These are phyloP conservation scores for Coracias cyanogaster DNA, from an alignment of 2,797 vertebrate species.

Conservation along the genomic window DNA sequence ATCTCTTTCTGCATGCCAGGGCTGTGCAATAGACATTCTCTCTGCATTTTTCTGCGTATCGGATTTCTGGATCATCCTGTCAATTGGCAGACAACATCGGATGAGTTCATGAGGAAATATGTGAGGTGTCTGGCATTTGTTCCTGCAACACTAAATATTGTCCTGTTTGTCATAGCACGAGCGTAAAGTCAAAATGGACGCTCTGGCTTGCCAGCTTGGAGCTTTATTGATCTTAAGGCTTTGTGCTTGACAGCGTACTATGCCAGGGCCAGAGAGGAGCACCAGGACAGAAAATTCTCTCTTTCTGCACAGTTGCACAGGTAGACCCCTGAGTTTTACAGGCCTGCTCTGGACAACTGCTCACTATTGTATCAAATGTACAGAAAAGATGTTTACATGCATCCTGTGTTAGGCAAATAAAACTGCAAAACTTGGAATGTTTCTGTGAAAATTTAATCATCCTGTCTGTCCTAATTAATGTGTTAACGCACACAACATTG, in stretches of 20 bases:
- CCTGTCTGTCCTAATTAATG: background rate
- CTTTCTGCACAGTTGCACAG: background rate
- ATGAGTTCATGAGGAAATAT: background rate
- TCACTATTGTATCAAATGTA: background rate
- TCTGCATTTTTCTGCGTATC: background rate
- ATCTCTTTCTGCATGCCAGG: accelerated
- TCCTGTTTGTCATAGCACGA: background rate
- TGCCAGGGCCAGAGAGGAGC: background rate
- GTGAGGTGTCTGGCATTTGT: background rate
- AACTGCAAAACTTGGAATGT: background rate
- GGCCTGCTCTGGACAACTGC: background rate
- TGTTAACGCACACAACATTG: background rate
- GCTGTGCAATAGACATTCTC: background rate
- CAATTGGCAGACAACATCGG: background rate
- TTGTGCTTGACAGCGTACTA: background rate
- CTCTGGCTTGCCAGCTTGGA: background rate
- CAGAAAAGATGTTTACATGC: background rate
- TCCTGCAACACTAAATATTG: accelerated
- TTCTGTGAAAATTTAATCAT: background rate
- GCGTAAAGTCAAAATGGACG: accelerated
- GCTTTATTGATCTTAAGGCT: background rate
- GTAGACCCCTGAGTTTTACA: background rate
- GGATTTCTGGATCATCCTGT: background rate
- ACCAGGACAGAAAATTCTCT: background rate
- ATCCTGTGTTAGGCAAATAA: background rate